A percentile compares a stretch with the other conserved stretches of the same genome.
Evolutionary conservation across 2,113 vertebrate genomes (phyloP).

Genomic region (Parus major): DNA sequence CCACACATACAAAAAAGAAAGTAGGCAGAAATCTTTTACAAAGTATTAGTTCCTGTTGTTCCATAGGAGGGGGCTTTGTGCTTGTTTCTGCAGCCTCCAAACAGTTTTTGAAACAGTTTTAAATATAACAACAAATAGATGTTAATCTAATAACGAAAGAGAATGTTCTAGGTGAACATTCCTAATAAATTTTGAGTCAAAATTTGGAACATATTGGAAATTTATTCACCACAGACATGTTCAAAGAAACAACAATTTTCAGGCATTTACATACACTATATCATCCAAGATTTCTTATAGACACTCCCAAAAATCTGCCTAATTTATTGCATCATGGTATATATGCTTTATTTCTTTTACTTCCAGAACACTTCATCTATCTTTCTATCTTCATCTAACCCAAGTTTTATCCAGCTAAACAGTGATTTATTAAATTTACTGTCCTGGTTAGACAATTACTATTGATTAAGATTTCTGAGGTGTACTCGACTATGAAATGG

Average conservation of each 20-base stretch:
- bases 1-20: neutral
- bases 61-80: accelerated
- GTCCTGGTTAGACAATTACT: neutral
- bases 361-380: neutral
- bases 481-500: neutral
- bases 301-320: accelerated
- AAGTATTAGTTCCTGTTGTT: neutral
- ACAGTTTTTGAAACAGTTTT: neutral
- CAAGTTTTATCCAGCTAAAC: neutral
- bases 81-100: neutral
- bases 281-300: neutral
- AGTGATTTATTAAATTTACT: neutral
- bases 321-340: neutral
- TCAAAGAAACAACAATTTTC: neutral
- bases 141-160: neutral
- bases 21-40: neutral
- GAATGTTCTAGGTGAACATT: neutral
- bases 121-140: neutral
- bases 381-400: neutral
- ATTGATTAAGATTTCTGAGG: neutral
- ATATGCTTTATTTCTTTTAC: accelerated
- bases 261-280: neutral
- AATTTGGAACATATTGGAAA: neutral
- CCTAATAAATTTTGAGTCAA: neutral
- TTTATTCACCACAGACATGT: neutral